Evolutionary conservation across 1,140 invertebrate genomes (phyloP).

Genomic region (Nomia melanderi): DNA sequence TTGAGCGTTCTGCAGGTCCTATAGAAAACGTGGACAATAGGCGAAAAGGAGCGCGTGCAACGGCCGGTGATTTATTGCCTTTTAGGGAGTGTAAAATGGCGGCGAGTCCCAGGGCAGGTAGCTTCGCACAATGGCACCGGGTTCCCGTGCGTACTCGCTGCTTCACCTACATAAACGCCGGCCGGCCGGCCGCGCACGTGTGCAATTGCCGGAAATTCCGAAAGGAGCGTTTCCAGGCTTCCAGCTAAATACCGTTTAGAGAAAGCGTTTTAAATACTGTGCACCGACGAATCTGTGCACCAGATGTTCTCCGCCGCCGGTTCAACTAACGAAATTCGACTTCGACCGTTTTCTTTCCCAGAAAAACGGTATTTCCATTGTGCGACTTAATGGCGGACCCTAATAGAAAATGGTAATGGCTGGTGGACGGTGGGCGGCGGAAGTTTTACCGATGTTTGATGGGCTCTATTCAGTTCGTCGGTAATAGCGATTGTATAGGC

Average conservation of each 20-base stretch:
- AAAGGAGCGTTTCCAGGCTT: conserved; percentile 55
- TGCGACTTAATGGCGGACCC: conserved; percentile 26
- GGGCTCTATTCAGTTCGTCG: no score
- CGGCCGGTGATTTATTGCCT: neutral
- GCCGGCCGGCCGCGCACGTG: conserved; percentile 33
- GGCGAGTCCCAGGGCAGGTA: neutral
- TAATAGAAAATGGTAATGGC: conserved; percentile 21
- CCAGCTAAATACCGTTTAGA: conserved; percentile 51
- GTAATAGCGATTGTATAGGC: no score
- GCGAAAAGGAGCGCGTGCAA: neutral
- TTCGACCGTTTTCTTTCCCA: conserved; percentile 20
- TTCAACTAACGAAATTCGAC: conserved; percentile 26
- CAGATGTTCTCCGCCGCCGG: conserved; percentile 63
- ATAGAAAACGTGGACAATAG: neutral
- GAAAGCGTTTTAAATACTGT: conserved; percentile 26
- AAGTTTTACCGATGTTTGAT: neutral
- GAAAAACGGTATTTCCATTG: conserved; percentile 49
- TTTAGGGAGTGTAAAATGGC: neutral
- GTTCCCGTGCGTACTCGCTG: no score
- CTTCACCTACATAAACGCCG: conserved; percentile 28
- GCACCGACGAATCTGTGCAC: conserved; percentile 55
- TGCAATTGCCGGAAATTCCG: conserved; percentile 55
- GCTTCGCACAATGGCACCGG: neutral
- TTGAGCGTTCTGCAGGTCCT: neutral
- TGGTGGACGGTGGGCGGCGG: no score